A percentile compares a stretch with the other conserved stretches of the same genome.
phyloP scores from a whole-genome alignment of 2,113 vertebrate species.

The Agelaius tricolor region DNA sequence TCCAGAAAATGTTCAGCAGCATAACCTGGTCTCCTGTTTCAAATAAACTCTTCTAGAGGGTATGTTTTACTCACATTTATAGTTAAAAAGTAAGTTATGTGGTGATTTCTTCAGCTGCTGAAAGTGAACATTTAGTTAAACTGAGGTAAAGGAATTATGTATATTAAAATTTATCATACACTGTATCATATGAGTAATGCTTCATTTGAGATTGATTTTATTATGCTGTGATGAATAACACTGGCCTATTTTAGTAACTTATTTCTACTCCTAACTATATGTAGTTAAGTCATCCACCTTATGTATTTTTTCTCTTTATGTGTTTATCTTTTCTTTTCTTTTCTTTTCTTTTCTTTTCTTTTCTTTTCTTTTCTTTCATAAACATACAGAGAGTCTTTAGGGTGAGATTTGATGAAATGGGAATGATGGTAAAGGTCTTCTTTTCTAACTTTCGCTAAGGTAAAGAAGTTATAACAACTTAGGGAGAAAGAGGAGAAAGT shows the following conservation, averaged over 20 bases:
- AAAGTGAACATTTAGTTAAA: not conserved
- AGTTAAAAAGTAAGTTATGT: not conserved
- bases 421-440: not conserved
- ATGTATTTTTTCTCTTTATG: fast-evolving
- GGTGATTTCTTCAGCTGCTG: not conserved
- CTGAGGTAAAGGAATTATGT: not conserved
- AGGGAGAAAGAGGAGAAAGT: not conserved
- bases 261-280: not conserved
- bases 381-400: not conserved
- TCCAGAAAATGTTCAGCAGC: not conserved
- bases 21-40: not conserved
- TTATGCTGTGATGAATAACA: not conserved
- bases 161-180: not conserved
- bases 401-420: not conserved
- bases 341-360: not conserved
- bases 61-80: not conserved
- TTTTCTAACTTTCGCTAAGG: not conserved
- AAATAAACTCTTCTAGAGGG: not conserved
- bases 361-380: not conserved
- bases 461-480: not conserved
- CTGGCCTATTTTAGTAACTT: not conserved
- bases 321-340: not conserved
- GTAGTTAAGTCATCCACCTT: not conserved
- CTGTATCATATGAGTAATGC: not conserved
- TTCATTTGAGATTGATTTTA: not conserved